Evolutionary conservation across 2,797 vertebrate genomes (phyloP).

Genomic region (Thamnophis elegans): DNA sequence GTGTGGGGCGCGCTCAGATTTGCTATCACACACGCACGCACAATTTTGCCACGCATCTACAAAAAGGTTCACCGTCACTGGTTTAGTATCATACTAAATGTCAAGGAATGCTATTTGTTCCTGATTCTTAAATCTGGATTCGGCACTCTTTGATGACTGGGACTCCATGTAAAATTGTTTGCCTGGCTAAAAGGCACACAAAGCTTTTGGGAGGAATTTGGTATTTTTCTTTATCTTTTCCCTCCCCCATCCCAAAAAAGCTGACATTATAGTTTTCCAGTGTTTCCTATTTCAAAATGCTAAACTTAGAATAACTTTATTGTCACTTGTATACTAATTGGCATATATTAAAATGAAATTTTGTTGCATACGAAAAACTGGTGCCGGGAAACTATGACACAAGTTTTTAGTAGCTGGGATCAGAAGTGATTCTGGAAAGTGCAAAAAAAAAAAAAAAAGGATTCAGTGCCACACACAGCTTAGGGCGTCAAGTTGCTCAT

Average conservation of each 20-base stretch:
- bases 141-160: neutral
- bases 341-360: too few species aligned
- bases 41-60: too few species aligned
- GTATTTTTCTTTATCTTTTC: neutral
- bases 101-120: neutral
- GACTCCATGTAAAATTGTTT: neutral
- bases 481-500: neutral
- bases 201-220: neutral
- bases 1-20: fast-evolving
- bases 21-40: too few species aligned
- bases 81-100: neutral
- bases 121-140: neutral
- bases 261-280: neutral
- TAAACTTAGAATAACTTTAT: neutral
- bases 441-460: neutral
- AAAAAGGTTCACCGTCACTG: neutral
- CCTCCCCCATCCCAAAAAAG: neutral
- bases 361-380: too few species aligned
- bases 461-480: neutral
- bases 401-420: neutral
- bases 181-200: neutral
- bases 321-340: too few species aligned
- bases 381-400: neutral
- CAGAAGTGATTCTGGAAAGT: neutral
- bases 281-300: neutral